These are phyloP conservation scores for Astropecten irregularis DNA, from an alignment of 53 echinoderm and acorn worm genomes.

Conservation along the genomic window DNA sequence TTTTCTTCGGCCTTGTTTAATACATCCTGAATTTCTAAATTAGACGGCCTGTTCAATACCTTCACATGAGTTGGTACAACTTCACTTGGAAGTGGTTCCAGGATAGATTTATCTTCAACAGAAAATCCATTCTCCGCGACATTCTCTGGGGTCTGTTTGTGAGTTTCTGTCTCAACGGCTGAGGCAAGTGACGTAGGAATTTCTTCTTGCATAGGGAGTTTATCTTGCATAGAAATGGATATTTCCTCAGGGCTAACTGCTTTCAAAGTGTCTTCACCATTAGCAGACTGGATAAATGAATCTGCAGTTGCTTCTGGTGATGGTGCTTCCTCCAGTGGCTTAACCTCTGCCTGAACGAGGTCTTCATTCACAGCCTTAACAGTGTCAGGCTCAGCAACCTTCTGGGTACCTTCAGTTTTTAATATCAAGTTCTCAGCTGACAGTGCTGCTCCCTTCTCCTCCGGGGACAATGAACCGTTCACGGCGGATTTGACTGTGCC, in stretches of 20 bases:
- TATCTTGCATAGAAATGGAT: conserved; percentile 39
- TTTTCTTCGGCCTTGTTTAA: not conserved
- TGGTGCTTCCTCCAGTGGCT: conserved; percentile 19
- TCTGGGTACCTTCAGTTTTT: conserved; percentile 6
- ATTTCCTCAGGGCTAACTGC: conserved; percentile 20
- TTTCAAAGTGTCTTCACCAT: not conserved
- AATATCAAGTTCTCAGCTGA: not conserved
- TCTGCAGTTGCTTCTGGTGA: not conserved
- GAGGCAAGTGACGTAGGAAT: not conserved
- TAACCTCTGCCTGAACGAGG: not conserved
- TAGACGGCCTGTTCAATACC: no score
- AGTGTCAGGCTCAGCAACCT: no score
- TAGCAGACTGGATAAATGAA: not conserved
- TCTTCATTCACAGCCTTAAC: not conserved
- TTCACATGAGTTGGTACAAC: not conserved
- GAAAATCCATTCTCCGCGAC: not conserved
- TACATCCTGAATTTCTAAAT: no score
- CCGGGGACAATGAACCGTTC: not conserved
- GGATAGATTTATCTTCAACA: not conserved
- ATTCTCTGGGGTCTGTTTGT: not conserved
- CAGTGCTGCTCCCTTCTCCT: not conserved
- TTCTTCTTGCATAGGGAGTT: conserved; percentile 21
- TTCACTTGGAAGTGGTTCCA: not conserved
- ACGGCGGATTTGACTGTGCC: not conserved
- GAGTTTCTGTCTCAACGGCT: not conserved